Base-by-base conservation (phyloP, 1,140 invertebrate genomes). In the Catajapyx aquilonaris region DNA sequence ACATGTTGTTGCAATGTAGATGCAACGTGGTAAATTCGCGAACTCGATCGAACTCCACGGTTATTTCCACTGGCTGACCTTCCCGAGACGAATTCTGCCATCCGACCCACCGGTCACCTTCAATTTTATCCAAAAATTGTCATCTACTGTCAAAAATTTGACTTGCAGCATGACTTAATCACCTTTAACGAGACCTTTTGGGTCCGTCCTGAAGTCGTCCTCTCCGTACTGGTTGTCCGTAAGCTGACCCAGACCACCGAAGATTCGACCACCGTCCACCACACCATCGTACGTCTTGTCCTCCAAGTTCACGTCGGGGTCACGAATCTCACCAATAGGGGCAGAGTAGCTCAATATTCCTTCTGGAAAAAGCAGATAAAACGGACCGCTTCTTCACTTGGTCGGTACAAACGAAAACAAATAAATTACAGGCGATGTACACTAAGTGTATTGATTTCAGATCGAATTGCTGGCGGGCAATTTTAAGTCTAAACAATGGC, bases 31-130 rank as follows among this genome's bases (percentile, higher is more conserved):
- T 56, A 39, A 70, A 63, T 40, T 70, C 67, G 2, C 62, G 50
- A 5, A 60, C 44, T 23, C 45, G 41, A 18, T 60, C 56, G 50
- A 69, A 70, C 34, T 62, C 48, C 46, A 69, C 66, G 4, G 56
- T 39, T 21, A 59, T 46, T 25, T 51, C 48, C 25, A 44, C 35
- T 10, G 38, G 43, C 18, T 50, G 46, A 28, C 39, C 30, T 18
- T 31, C 37, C 17, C 39, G 25, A n/a, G 49, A 37, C 10, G 61
- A 55, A 43, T 64, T 64, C 38, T 55, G 55, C 68, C 68, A 71
- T n/a, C 68, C 68, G 9, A 70, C 57, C 68, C 68, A 70, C 36
- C 65, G 61, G 36, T 62, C n/a, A n/a, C n/a, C n/a, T n/a, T n/a
- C n/a, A n/a, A n/a, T n/a, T n/a, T n/a, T n/a, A n/a, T n/a, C n/a